A percentile compares a stretch with the other conserved stretches of the same genome.
Evolutionary conservation across 2,113 vertebrate genomes (phyloP).

Genomic region (Anseranas semipalmata): DNA sequence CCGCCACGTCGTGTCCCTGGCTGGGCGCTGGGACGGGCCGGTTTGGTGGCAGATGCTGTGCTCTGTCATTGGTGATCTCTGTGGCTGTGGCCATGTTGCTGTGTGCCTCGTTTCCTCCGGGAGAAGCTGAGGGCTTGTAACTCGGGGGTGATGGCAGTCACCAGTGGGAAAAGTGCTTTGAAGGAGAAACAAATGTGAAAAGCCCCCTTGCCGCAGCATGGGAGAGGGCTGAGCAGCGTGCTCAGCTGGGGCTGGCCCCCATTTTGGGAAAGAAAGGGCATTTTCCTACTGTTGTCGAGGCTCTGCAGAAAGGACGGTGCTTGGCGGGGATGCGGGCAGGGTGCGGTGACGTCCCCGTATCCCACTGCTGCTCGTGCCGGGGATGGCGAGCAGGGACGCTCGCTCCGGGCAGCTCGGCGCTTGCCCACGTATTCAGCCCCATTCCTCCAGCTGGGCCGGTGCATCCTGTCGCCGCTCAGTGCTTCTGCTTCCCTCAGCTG

Average conservation of each 20-base stretch:
- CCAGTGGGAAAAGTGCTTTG: not conserved
- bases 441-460: slow-evolving; percentile 5
- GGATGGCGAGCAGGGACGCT: not conserved
- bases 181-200: not conserved
- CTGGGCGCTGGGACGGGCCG: not conserved
- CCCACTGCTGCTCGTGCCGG: fast-evolving
- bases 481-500: not conserved
- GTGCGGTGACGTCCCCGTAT: fast-evolving
- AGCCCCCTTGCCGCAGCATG: not conserved
- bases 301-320: not conserved
- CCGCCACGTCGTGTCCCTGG: fast-evolving
- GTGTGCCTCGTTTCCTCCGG: fast-evolving
- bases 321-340: not conserved
- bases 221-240: not conserved
- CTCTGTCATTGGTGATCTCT: fast-evolving
- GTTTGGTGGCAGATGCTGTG: not conserved
- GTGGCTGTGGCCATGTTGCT: fast-evolving
- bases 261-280: not conserved
- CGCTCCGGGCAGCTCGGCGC: not conserved
- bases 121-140: fast-evolving
- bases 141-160: not conserved
- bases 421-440: not conserved
- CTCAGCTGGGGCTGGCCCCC: not conserved
- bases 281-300: not conserved
- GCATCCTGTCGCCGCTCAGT: not conserved